phyloP scores from a whole-genome alignment of 2,797 vertebrate species.

The Amphiprion clarkii region DNA sequence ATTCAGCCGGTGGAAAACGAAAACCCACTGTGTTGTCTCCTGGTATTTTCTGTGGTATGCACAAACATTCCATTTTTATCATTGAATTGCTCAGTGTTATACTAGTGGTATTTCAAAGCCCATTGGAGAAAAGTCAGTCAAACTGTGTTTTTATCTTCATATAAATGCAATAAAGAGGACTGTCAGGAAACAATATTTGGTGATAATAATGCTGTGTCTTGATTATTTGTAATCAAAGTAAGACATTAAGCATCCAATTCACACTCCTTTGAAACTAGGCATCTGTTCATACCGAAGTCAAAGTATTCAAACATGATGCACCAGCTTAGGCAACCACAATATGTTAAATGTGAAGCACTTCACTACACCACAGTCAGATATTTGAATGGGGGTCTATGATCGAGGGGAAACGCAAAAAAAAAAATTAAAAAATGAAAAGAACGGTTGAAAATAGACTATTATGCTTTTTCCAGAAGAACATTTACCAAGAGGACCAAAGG shows the following conservation, averaged over 20 bases:
- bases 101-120: not conserved
- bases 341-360: not conserved
- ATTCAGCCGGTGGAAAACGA: not conserved
- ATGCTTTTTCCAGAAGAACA: too few relatives aligned
- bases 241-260: not conserved
- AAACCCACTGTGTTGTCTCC: not conserved
- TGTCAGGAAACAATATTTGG: not conserved
- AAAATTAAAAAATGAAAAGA: too few relatives aligned
- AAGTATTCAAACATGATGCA: not conserved
- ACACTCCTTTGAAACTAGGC: too few relatives aligned
- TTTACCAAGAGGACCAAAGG: too few relatives aligned
- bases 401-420: too few relatives aligned
- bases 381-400: too few relatives aligned
- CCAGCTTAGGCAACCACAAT: not conserved
- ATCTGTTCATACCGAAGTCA: not conserved
- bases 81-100: not conserved
- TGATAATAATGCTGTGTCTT: not conserved
- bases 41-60: not conserved
- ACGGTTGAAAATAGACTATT: too few relatives aligned
- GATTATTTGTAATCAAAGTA: not conserved
- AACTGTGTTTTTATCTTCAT: not conserved
- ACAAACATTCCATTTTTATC: not conserved
- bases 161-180: not conserved
- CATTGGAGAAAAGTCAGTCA: not conserved
- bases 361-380: too few relatives aligned